These are phyloP conservation scores for Athrips mouffetella DNA, from an alignment of 2,888 invertebrate species.

Conservation along the genomic window DNA sequence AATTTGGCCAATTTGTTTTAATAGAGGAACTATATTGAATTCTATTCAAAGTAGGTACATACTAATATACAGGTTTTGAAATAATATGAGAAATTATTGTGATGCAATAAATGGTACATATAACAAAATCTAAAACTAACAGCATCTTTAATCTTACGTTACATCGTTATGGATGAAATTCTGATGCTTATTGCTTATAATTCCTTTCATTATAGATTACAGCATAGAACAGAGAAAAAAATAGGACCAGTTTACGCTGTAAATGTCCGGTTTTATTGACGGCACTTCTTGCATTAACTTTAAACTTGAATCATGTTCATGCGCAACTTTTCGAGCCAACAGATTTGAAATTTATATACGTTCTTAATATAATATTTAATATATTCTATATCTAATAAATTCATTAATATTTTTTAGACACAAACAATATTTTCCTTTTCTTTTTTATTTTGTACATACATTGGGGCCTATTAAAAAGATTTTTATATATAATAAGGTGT, in stretches of 20 bases:
- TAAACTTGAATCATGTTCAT: conserved; percentile 38
- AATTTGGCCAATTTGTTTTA: conserved; percentile 26
- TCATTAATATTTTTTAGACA: too few species aligned
- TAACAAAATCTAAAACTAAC: too few species aligned
- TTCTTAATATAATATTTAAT: too few species aligned
- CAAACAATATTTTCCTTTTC: conserved; percentile 1
- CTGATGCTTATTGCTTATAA: not conserved
- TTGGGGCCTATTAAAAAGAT: not conserved
- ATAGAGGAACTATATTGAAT: not conserved
- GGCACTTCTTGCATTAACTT: conserved; percentile 32
- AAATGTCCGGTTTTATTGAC: conserved; percentile 39
- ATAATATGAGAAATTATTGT: too few species aligned
- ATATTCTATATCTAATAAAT: too few species aligned
- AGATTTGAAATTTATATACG: too few species aligned
- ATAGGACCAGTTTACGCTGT: conserved; percentile 9
- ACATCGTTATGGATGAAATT: too few species aligned
- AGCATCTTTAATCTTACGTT: too few species aligned
- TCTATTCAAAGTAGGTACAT: not conserved
- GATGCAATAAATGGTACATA: too few species aligned
- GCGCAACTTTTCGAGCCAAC: conserved; percentile 24
- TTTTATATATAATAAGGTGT: conserved; percentile 25
- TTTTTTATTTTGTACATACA: not conserved
- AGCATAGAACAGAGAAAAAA: conserved; percentile 4
- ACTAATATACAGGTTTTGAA: too few species aligned
- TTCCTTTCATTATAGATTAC: too few species aligned